Percentiles rank a stretch among this genome's conserved stretches.
Conservation (phyloP, 2,113 vertebrate species). For the Oenanthe melanoleuca region DNA sequence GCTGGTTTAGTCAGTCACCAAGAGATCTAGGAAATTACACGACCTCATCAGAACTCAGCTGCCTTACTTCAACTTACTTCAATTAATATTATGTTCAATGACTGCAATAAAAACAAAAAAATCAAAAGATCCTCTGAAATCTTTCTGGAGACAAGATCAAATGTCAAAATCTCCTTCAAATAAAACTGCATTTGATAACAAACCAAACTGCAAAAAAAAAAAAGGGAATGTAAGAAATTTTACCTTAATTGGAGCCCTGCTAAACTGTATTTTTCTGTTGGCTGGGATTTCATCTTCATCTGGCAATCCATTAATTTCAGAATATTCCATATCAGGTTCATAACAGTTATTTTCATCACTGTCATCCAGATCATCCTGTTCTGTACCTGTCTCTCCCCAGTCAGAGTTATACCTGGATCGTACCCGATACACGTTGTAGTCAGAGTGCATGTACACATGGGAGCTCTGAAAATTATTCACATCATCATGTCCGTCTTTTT, state of each 20-base stretch:
- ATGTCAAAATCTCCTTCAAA: neutral
- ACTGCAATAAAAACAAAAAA: neutral
- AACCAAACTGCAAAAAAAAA: neutral
- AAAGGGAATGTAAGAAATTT: neutral
- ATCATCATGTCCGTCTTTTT: slow-evolving; percentile 66
- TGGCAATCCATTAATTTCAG: slow-evolving; percentile 88
- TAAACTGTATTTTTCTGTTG: slow-evolving; percentile 93
- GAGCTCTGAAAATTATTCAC: slow-evolving; percentile 63
- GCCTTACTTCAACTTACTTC: neutral
- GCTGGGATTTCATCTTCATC: slow-evolving; percentile 89
- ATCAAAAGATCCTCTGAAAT: neutral
- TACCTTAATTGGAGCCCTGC: slow-evolving; percentile 93
- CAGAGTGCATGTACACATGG: slow-evolving; percentile 79
- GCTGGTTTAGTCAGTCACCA: neutral
- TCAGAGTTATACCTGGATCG: slow-evolving; percentile 84
- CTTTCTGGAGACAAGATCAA: neutral
- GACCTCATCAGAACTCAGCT: neutral
- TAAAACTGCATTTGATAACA: neutral
- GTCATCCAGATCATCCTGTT: slow-evolving; percentile 89
- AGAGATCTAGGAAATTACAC: neutral
- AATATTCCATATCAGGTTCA: slow-evolving; percentile 88
- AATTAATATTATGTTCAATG: neutral
- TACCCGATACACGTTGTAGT: slow-evolving; percentile 88
- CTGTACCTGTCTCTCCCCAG: slow-evolving; percentile 92
- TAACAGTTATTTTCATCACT: slow-evolving; percentile 89